These are phyloP conservation scores for Drosophila virilis DNA, from an alignment of 1,140 invertebrate species.

Conservation along the genomic window DNA sequence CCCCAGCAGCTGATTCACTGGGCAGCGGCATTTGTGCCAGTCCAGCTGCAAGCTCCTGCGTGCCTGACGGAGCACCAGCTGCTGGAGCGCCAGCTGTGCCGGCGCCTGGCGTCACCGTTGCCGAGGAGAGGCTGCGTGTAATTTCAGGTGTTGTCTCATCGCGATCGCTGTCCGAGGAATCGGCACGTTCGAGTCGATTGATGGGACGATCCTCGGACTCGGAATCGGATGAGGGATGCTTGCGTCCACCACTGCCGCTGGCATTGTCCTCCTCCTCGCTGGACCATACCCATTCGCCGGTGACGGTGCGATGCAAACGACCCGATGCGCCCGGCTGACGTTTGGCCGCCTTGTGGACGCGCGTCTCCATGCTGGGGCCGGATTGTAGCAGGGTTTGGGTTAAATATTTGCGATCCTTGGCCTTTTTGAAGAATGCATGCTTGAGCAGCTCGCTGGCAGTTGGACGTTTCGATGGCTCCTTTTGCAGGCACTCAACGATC, in stretches of 20 bases:
- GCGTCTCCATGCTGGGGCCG: conserved; percentile 93
- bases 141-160: conserved; percentile 77
- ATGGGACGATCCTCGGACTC: conserved; percentile 85
- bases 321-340: conserved; percentile 96
- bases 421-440: conserved; percentile 99
- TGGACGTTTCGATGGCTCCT: conserved; percentile 97
- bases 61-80: conserved; percentile 11
- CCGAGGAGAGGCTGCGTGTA: conserved; percentile 64
- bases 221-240: conserved; percentile 81
- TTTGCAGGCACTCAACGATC: conserved; percentile 97
- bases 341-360: conserved; percentile 94
- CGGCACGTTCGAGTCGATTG: conserved; percentile 85
- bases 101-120: conserved; percentile 59
- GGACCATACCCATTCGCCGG: conserved; percentile 99
- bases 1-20: conserved; percentile 45
- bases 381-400: conserved; percentile 94
- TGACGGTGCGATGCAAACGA: conserved; percentile 95
- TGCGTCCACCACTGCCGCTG: conserved; percentile 57
- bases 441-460: conserved; percentile 99
- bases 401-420: conserved; percentile 98
- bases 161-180: conserved; percentile 86
- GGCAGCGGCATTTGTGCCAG: conserved; percentile 67
- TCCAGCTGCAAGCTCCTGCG: conserved; percentile 61
- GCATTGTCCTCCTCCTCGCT: conserved; percentile 88
- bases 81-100: background rate